Conservation (phyloP, 1,140 invertebrate genomes). For the Chelonus insularis region DNA sequence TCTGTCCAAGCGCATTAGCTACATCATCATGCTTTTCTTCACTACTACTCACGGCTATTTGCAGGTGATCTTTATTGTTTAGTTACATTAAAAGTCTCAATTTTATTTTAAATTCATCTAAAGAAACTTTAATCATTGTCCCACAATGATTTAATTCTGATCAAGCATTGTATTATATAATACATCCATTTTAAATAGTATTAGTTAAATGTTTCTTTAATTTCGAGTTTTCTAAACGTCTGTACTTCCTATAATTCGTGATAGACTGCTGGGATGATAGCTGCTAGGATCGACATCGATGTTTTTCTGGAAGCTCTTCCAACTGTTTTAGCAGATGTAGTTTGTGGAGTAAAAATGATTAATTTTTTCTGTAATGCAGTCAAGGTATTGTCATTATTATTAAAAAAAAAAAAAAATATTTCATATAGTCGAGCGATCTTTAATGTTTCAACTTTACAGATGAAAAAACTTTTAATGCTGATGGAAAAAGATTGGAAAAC, state of each 20-base stretch:
- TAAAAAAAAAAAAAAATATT: not conserved
- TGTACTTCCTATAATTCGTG: no score
- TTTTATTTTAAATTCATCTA: no score
- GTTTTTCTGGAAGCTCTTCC: constrained; percentile 34
- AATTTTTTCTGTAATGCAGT: constrained; percentile 34
- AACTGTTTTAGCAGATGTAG: constrained; percentile 36
- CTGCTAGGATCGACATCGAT: constrained; percentile 33
- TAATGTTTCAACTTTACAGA: no score
- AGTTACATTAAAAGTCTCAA: not conserved
- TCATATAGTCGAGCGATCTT: no score
- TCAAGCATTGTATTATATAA: no score
- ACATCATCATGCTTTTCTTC: constrained; percentile 26
- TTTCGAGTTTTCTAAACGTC: no score
- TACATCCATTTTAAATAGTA: no score
- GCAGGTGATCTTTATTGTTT: constrained; percentile 34
- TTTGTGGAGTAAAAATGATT: constrained; percentile 36
- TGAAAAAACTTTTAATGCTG: constrained; percentile 31
- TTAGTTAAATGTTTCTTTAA: no score
- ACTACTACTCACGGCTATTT: constrained; percentile 31
- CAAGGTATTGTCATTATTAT: constrained; percentile 26
- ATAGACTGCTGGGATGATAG: constrained; percentile 35
- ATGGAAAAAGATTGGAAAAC: constrained; percentile 39
- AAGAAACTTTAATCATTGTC: no score
- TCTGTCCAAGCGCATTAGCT: constrained; percentile 27
- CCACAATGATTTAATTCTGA: no score